A percentile compares a stretch with the other conserved stretches of the same genome.
These are phyloP conservation scores for Amphibalanus amphitrite DNA, from an alignment of 1,140 invertebrate genomes.

Conservation along the genomic window DNA sequence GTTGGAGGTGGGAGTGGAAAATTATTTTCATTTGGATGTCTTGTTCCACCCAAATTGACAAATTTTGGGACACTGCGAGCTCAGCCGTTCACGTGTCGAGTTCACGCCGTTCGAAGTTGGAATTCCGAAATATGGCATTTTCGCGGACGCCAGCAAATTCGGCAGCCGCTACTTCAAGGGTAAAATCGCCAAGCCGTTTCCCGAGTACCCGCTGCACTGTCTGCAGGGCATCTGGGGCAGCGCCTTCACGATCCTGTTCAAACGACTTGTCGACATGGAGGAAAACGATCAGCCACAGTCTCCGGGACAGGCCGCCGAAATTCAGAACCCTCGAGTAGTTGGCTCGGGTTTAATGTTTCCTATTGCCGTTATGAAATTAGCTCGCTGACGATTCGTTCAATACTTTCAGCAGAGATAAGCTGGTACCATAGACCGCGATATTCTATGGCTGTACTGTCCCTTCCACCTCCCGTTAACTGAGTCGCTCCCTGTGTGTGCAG, in stretches of 20 bases:
- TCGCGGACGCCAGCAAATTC: slow-evolving; percentile 30
- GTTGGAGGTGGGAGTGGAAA: no score
- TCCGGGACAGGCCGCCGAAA: not conserved
- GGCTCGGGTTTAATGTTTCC: no score
- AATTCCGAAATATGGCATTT: slow-evolving; percentile 34
- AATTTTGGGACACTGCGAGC: no score
- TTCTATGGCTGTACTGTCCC: no score
- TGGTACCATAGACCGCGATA: no score
- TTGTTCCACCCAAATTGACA: no score
- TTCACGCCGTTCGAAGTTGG: slow-evolving; percentile 34
- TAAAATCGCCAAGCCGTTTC: slow-evolving; percentile 26
- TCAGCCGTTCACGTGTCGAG: no score
- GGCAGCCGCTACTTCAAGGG: slow-evolving; percentile 33
- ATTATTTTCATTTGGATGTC: no score
- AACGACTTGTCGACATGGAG: slow-evolving; percentile 23
- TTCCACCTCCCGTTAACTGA: no score
- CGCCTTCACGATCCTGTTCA: slow-evolving; percentile 33
- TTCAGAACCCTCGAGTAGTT: not conserved
- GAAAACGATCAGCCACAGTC: slow-evolving; percentile 8
- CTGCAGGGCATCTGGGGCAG: slow-evolving; percentile 33
- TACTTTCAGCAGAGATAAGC: no score
- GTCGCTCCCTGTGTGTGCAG: slow-evolving; percentile 22
- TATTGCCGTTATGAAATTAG: no score
- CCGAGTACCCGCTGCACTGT: slow-evolving; percentile 29
- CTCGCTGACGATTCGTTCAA: no score